Conservation (phyloP, 2,888 invertebrate species). For the Chironomus tentans region DNA sequence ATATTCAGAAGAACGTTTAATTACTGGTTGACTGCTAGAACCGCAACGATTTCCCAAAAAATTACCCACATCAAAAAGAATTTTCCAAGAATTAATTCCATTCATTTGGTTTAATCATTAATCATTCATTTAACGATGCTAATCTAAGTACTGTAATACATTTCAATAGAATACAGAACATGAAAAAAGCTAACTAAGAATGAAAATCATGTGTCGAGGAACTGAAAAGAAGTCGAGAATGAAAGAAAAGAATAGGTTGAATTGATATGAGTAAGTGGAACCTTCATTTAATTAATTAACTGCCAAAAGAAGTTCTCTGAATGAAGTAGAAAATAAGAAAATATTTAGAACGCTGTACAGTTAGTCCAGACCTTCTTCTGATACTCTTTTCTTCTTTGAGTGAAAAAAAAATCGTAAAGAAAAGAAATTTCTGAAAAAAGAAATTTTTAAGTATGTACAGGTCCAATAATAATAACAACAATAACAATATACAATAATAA, state of each 20-base stretch:
- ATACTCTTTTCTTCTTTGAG: constrained; percentile 2
- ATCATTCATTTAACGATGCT: no score
- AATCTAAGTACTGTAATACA: no score
- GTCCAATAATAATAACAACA: not conserved
- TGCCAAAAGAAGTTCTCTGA: constrained; percentile 14
- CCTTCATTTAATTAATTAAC: constrained; percentile 12
- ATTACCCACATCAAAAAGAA: no score
- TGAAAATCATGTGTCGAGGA: no score
- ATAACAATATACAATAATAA: not conserved
- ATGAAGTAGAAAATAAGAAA: not conserved
- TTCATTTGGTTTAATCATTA: no score
- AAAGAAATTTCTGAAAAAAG: constrained; percentile 22
- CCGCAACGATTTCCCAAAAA: no score
- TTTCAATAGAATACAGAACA: no score
- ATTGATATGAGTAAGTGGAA: not conserved
- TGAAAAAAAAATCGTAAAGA: not conserved
- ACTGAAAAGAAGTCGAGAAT: not conserved
- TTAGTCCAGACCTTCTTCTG: constrained; percentile 18
- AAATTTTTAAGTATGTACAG: constrained; percentile 1
- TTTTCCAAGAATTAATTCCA: no score
- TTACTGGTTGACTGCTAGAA: no score
- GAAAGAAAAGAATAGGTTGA: not conserved
- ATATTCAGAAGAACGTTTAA: no score
- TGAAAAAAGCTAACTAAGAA: no score
- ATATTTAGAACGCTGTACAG: constrained; percentile 26